These are phyloP conservation scores for Drosophila littoralis DNA, from an alignment of 1,140 invertebrate species.

Conservation along the genomic window DNA sequence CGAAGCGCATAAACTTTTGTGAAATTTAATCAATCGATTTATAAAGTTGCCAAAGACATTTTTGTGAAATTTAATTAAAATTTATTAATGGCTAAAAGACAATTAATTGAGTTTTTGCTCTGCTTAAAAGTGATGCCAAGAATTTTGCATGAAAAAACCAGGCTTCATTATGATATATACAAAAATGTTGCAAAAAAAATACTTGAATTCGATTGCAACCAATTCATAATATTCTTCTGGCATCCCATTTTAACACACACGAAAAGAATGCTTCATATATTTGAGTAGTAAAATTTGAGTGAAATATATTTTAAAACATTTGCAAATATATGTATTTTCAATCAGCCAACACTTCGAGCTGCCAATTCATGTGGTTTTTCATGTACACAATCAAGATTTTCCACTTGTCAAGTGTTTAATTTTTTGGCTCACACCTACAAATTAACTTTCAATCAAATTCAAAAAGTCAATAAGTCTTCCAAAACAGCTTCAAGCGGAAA, in stretches of 20 bases:
- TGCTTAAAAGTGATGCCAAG: neutral
- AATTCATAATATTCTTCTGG: neutral
- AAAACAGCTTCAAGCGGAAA: neutral
- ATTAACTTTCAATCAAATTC: neutral
- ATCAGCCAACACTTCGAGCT: neutral
- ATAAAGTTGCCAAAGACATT: neutral
- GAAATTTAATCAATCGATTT: neutral
- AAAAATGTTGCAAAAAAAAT: too few relatives aligned
- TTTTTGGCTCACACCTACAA: neutral
- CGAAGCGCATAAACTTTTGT: neutral
- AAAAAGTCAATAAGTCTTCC: neutral
- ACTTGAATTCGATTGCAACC: too few relatives aligned
- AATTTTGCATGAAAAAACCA: neutral
- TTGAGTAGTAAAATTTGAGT: neutral
- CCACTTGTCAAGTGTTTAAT: constrained; percentile 1
- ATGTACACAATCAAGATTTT: neutral
- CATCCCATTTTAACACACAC: neutral
- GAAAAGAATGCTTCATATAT: neutral
- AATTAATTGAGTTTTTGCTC: neutral
- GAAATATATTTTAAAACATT: neutral
- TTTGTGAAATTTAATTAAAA: neutral
- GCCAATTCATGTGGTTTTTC: neutral
- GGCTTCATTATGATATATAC: too few relatives aligned
- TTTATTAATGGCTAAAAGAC: neutral
- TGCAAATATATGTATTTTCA: neutral